A percentile compares a stretch with the other conserved stretches of the same genome.
These are phyloP conservation scores for Solenodon paradoxus DNA, from an alignment of 2,113 vertebrate genomes.

Conservation along the genomic window DNA sequence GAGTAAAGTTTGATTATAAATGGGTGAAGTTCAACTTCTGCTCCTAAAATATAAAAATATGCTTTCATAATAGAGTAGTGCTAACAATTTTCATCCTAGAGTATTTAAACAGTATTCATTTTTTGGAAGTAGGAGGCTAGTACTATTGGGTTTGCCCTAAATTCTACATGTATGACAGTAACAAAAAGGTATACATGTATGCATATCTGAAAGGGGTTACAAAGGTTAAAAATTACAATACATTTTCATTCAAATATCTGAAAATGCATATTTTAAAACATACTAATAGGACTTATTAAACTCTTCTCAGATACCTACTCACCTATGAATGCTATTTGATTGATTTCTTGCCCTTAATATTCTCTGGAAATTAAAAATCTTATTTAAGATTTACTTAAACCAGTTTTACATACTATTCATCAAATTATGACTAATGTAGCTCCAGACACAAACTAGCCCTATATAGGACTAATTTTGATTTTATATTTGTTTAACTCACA, in stretches of 20 bases:
- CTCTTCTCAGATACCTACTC: neutral
- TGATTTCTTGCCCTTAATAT: neutral
- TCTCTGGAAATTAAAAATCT: too few relatives aligned
- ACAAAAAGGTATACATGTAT: neutral
- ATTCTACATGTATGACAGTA: neutral
- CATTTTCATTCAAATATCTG: neutral
- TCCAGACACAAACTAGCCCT: neutral
- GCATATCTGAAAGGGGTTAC: neutral
- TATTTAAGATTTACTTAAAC: neutral
- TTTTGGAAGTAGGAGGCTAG: neutral
- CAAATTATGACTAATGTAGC: neutral
- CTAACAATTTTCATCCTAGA: neutral
- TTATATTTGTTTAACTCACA: neutral
- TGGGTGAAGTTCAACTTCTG: neutral
- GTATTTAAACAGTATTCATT: neutral
- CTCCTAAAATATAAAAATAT: neutral
- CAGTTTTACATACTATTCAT: neutral
- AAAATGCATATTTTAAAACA: neutral
- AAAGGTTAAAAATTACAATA: neutral
- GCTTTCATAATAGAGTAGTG: neutral
- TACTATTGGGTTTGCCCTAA: neutral
- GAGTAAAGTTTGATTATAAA: neutral
- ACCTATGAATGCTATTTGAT: neutral
- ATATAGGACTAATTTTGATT: neutral
- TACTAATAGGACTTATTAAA: neutral